Conservation (phyloP, 1,140 invertebrate genomes). For the Chrysoperla carnea region DNA sequence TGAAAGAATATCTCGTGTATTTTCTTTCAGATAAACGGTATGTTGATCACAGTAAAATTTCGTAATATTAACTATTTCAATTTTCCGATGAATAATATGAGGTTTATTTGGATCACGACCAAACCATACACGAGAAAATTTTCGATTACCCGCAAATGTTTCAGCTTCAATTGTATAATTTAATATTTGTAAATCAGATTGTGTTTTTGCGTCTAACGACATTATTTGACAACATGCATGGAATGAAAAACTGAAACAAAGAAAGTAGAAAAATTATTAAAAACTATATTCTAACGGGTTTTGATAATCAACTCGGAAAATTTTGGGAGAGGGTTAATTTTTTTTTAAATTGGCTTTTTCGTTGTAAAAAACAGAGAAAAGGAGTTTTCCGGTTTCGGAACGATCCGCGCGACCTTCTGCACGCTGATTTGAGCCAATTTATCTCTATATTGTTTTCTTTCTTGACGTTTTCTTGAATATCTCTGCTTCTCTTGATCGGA, state of each 20-base stretch:
- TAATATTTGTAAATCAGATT: conserved; percentile 32
- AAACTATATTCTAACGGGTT: too few species aligned
- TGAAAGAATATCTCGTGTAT: conserved; percentile 66
- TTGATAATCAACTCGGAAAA: too few species aligned
- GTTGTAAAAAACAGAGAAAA: too few species aligned
- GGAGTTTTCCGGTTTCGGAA: too few species aligned
- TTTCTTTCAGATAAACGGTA: conserved; percentile 67
- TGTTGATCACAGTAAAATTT: conserved; percentile 47
- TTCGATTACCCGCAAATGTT: conserved; percentile 54
- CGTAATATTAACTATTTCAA: conserved; percentile 31
- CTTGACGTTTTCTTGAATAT: too few species aligned
- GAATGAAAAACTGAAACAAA: conserved; percentile 55
- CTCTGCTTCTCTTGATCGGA: too few species aligned
- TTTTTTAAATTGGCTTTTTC: too few species aligned
- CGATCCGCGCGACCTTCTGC: too few species aligned
- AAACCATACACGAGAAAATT: conserved; percentile 70
- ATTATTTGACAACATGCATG: conserved; percentile 69
- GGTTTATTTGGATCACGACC: conserved; percentile 20
- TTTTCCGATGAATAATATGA: conserved; percentile 36
- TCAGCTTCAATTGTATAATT: conserved; percentile 72
- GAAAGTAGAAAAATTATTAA: too few species aligned
- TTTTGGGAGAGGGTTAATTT: too few species aligned
- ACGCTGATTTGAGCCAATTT: too few species aligned
- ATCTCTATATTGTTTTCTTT: too few species aligned
- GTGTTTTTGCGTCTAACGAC: conserved; percentile 32